Evolutionary conservation across 1,140 invertebrate genomes (phyloP).

Genomic region (Sminthurides bifidus): DNA sequence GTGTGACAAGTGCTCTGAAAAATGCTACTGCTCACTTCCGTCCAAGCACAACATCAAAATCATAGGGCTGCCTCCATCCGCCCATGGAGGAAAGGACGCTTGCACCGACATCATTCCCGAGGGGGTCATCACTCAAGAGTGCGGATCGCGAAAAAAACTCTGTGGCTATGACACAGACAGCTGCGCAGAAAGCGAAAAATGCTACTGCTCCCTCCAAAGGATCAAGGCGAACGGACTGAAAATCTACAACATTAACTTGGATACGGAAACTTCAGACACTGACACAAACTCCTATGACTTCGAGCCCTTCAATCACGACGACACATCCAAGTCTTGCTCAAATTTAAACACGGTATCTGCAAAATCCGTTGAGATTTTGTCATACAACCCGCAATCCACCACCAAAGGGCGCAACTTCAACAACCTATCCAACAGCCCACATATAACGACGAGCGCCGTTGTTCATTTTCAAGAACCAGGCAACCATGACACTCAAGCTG

Average conservation of each 20-base stretch:
- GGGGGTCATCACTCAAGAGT: constrained; percentile 13
- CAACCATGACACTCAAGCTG: neutral
- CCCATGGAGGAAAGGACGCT: neutral
- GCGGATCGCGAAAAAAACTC: constrained; percentile 34
- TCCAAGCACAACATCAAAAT: constrained; percentile 32
- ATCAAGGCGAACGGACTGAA: constrained; percentile 35
- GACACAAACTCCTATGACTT: constrained; percentile 32
- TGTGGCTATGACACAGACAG: constrained; percentile 72
- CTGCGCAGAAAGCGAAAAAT: constrained; percentile 75
- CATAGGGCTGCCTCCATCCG: constrained; percentile 12
- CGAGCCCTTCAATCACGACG: constrained; percentile 17
- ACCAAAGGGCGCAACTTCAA: constrained; percentile 6
- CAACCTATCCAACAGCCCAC: neutral
- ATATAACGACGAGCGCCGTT: constrained; percentile 14
- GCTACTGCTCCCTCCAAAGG: constrained; percentile 53
- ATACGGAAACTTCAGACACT: constrained; percentile 35
- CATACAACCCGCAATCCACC: constrained; percentile 22
- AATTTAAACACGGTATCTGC: neutral
- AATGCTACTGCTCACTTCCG: constrained; percentile 55
- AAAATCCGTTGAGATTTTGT: constrained; percentile 24
- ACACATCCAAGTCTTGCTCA: constrained; percentile 1
- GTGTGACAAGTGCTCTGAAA: constrained; percentile 45
- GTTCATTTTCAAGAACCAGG: constrained; percentile 15
- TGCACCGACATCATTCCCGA: constrained; percentile 5
- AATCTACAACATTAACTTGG: constrained; percentile 36